phyloP scores from a whole-genome alignment of 2,113 vertebrate genomes.

The Corynorhinus townsendii region DNA sequence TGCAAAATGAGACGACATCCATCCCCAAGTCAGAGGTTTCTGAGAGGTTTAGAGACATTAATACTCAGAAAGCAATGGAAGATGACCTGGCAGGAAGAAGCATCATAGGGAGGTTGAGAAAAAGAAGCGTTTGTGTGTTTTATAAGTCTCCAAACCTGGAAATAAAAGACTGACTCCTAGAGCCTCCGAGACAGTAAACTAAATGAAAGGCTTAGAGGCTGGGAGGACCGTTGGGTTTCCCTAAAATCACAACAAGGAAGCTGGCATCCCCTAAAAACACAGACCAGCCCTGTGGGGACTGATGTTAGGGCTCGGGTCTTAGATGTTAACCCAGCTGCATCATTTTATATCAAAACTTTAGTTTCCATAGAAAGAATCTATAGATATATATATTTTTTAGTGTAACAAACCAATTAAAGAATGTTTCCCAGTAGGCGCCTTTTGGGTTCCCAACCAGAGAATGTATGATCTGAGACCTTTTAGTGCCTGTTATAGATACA shows the following conservation, averaged over 20 bases:
- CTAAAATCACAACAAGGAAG: background rate
- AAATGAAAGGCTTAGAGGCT: background rate
- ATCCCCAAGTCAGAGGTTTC: background rate
- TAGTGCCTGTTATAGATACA: constrained; percentile 22
- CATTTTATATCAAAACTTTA: constrained; percentile 39
- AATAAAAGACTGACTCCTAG: background rate
- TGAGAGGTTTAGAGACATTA: background rate
- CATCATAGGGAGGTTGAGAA: background rate
- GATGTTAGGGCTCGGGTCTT: background rate
- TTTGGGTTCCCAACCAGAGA: constrained; percentile 14
- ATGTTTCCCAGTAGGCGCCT: constrained; percentile 7
- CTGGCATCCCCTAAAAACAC: background rate
- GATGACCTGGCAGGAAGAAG: background rate
- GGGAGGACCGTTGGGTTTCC: background rate
- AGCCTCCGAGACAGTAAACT: background rate
- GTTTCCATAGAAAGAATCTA: constrained; percentile 14
- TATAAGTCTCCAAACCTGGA: background rate
- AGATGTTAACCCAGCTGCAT: background rate
- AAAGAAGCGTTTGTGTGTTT: background rate
- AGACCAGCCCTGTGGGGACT: background rate
- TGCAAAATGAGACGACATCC: background rate
- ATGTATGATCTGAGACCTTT: constrained; percentile 21
- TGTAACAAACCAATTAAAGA: constrained; percentile 39
- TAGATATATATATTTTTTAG: background rate
- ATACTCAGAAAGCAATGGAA: background rate